phyloP scores from a whole-genome alignment of 1,140 invertebrate genomes.

The Cataglyphis hispanica region DNA sequence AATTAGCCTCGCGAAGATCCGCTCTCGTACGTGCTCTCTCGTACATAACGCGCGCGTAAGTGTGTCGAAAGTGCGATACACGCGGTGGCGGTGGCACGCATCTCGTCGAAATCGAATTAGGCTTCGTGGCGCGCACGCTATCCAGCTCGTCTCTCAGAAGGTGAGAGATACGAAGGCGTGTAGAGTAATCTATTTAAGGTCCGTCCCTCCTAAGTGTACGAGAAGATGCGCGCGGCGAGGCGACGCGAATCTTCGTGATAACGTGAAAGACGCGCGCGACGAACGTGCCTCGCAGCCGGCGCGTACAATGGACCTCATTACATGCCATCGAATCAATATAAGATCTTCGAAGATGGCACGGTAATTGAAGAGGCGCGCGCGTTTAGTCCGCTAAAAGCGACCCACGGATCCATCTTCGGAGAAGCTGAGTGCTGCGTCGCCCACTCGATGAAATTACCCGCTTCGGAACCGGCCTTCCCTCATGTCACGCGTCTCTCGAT shows the following conservation, averaged over 20 bases:
- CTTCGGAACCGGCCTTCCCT: not conserved
- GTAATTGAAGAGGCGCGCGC: slow-evolving; percentile 63
- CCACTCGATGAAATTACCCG: slow-evolving; percentile 54
- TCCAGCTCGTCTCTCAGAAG: slow-evolving; percentile 34
- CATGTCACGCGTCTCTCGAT: slow-evolving; percentile 21
- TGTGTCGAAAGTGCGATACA: slow-evolving; percentile 11
- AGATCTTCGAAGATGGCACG: slow-evolving; percentile 53
- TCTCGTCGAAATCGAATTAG: slow-evolving; percentile 55
- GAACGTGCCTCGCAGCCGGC: slow-evolving; percentile 14
- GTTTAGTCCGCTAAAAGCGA: slow-evolving; percentile 68
- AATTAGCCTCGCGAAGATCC: slow-evolving; percentile 69
- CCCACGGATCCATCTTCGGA: slow-evolving; percentile 38
- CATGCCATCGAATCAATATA: slow-evolving; percentile 15
- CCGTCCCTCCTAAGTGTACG: slow-evolving; percentile 65
- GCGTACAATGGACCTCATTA: slow-evolving; percentile 62
- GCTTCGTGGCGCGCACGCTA: slow-evolving; percentile 28
- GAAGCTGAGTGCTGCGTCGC: slow-evolving; percentile 53
- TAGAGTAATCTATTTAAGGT: slow-evolving; percentile 71
- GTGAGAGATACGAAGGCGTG: slow-evolving; percentile 57
- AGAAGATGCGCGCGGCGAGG: slow-evolving; percentile 7
- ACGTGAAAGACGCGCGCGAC: slow-evolving; percentile 39
- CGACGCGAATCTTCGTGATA: slow-evolving; percentile 56
- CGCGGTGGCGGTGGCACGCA: slow-evolving; percentile 36
- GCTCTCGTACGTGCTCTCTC: slow-evolving; percentile 15
- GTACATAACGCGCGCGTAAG: not conserved